These are phyloP conservation scores for Sula dactylatra DNA, from an alignment of 2,113 vertebrate genomes.

Conservation along the genomic window DNA sequence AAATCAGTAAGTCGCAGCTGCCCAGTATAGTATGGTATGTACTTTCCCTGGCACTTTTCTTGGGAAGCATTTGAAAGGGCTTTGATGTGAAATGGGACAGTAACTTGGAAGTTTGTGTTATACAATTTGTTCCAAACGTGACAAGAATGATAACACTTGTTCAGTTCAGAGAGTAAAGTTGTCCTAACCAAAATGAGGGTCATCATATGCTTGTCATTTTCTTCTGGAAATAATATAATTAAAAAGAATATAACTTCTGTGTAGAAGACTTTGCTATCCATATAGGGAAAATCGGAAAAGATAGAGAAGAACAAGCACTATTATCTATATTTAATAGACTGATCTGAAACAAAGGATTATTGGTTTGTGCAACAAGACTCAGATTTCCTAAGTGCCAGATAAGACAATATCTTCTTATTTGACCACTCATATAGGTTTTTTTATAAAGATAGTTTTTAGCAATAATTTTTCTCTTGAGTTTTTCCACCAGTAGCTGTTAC, in stretches of 20 bases:
- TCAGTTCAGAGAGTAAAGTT: not conserved
- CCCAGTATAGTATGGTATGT: too few relatives aligned
- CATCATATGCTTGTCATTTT: not conserved
- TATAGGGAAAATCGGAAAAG: not conserved
- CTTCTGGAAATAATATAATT: not conserved
- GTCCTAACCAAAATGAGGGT: not conserved
- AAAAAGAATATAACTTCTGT: not conserved
- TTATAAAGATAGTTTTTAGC: not conserved
- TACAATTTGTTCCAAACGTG: not conserved
- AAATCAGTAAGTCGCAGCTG: not conserved
- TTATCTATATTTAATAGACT: not conserved
- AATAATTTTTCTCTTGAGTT: not conserved
- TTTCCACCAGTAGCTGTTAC: not conserved
- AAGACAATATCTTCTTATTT: not conserved
- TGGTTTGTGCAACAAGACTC: not conserved
- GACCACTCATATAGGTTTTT: not conserved
- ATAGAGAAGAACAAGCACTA: not conserved
- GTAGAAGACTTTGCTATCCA: not conserved
- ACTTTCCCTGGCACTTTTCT: not conserved
- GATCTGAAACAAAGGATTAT: not conserved
- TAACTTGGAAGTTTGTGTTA: not conserved
- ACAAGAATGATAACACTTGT: not conserved
- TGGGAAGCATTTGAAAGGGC: not conserved
- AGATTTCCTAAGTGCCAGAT: not conserved
- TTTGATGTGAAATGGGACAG: not conserved